phyloP scores from a whole-genome alignment of 2,113 vertebrate genomes.

The Fulica atra region DNA sequence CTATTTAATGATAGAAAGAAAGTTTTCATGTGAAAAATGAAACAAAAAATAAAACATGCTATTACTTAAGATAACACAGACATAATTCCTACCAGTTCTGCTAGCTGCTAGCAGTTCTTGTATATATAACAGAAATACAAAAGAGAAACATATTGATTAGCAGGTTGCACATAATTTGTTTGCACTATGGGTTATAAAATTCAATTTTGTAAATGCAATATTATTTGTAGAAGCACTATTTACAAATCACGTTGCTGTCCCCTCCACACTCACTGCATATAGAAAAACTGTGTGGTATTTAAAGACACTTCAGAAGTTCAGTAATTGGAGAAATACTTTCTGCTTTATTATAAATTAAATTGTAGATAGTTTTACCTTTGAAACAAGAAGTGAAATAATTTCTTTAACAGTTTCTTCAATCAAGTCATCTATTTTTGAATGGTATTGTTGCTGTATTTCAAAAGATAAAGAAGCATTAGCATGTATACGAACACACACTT shows the following conservation, averaged over 20 bases:
- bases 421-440: slow-evolving; percentile 96
- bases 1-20: not conserved
- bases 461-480: slow-evolving; percentile 72
- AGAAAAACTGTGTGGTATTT: not conserved
- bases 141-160: not conserved
- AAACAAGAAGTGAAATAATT: slow-evolving; percentile 90
- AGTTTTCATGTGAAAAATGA: not conserved
- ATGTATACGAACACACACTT: slow-evolving; percentile 56
- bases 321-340: not conserved
- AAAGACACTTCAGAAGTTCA: not conserved
- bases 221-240: not conserved
- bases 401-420: slow-evolving; percentile 94
- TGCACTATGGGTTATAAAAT: not conserved
- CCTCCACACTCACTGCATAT: not conserved
- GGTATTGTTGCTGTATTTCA: slow-evolving; percentile 92
- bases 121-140: not conserved
- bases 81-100: not conserved
- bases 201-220: not conserved
- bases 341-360: slow-evolving; percentile 19
- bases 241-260: not conserved
- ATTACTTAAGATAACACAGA: not conserved
- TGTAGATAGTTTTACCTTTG: slow-evolving; percentile 84
- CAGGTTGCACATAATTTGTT: not conserved
- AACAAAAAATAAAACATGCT: not conserved
- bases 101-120: not conserved